Percentiles rank a stretch among this genome's conserved stretches.
Conservation (phyloP, 2,797 vertebrate species). For the Argya squamiceps region DNA sequence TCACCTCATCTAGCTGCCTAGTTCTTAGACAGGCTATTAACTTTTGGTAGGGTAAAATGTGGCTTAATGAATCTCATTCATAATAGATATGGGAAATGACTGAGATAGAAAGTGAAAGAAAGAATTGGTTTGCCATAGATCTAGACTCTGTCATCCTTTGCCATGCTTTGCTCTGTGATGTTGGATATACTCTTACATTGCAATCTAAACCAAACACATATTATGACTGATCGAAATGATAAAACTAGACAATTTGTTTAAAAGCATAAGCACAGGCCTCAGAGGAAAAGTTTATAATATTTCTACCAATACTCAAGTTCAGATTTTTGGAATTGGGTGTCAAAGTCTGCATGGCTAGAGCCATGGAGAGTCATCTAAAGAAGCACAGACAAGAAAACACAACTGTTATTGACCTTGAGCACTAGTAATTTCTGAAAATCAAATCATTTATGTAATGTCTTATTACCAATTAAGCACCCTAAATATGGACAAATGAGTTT, state of each 20-base stretch:
- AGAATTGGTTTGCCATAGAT: background rate
- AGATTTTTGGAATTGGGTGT: background rate
- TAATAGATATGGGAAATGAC: fast-evolving
- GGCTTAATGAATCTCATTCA: background rate
- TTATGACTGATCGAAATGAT: background rate
- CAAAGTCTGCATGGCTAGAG: background rate
- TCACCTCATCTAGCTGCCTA: background rate
- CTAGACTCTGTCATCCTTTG: background rate
- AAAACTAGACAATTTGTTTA: background rate
- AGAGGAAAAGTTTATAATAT: background rate
- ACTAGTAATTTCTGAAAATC: background rate
- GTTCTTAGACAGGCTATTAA: background rate
- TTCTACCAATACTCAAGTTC: background rate
- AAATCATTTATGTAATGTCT: background rate
- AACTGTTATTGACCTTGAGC: background rate
- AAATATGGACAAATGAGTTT: background rate
- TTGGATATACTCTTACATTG: background rate
- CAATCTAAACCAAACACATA: background rate
- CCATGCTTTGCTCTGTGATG: fast-evolving
- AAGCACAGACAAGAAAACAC: background rate
- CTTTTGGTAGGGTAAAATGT: background rate
- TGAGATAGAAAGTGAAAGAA: background rate
- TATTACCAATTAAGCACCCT: background rate
- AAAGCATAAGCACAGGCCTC: background rate
- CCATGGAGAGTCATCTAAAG: background rate